These are phyloP conservation scores for Merops nubicus DNA, from an alignment of 2,113 vertebrate genomes.

Conservation along the genomic window DNA sequence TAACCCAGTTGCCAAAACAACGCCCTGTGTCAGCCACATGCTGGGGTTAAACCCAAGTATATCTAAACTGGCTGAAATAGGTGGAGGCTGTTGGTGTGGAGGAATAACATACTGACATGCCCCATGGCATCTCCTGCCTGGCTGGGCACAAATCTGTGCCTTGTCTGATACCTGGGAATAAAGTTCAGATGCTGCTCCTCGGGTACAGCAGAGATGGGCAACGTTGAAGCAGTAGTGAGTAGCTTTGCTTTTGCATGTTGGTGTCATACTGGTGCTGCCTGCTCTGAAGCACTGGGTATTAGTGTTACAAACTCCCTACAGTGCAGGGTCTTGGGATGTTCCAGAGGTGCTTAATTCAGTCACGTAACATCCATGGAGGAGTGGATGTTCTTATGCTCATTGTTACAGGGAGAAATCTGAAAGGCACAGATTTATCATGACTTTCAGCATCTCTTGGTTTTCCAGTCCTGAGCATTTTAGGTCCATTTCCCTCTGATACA, in stretches of 20 bases:
- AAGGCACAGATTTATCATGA: neutral
- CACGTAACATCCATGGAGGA: neutral
- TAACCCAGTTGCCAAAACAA: conserved; percentile 21
- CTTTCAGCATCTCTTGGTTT: neutral
- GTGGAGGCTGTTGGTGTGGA: neutral
- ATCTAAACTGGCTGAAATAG: neutral
- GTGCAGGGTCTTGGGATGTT: neutral
- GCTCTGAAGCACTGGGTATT: neutral
- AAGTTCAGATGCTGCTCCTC: neutral
- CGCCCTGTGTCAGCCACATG: fast-evolving
- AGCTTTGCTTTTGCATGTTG: conserved; percentile 1
- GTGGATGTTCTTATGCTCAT: neutral
- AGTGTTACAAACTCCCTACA: neutral
- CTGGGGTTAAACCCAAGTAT: neutral
- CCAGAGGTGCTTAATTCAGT: neutral
- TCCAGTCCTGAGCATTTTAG: neutral
- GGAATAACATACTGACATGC: neutral
- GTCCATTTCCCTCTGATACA: neutral
- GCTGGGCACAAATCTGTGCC: neutral
- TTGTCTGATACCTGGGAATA: neutral
- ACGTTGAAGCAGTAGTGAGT: neutral
- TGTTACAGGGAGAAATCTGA: neutral
- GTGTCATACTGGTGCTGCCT: neutral
- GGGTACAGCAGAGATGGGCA: conserved; percentile 22
- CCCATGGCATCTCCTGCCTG: neutral